Base-by-base conservation (phyloP, 2,113 vertebrate genomes). In the Prionailurus viverrinus region DNA sequence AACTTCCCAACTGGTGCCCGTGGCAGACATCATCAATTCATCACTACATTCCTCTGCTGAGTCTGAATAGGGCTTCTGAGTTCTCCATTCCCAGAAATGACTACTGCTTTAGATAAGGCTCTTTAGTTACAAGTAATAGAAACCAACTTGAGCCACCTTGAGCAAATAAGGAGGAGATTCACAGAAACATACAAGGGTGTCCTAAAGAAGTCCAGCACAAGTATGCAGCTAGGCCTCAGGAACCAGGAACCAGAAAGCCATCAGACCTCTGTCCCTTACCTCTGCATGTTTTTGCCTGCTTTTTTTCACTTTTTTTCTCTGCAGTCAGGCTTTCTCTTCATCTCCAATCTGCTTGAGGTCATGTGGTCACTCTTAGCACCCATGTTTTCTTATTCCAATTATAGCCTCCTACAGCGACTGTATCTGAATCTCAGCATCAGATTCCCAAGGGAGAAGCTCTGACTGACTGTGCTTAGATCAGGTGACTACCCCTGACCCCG, bases 91-190 rank as follows among this genome's bases (percentile, higher is more conserved):
- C 73, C 51, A 31, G 81, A 86, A 90, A 63, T 55, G 48, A 58
- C 27, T 55, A 80, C 45, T 63, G 61, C 25, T 83, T 73, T 83
- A 83, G 41, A 94, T 12, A 89, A 55, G 69, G 5, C 36, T 95
- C 39, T 65, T 95, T 21, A 55, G 27, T 31, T 81, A 81, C n/a
- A 83, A 68, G 63, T 81, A 76, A 76, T 65, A 76, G 82, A 96
- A 93, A 85, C 29, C 71, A 86, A 68, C 41, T n/a, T 76, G 66
- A 94, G 71, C 33, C 76, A 91, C 36, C 48, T 55, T 95, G 82
- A 96, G 65, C 41, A 96, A 86, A 86, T 68, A 87, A 89, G 19
- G 66, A 74, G 29, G 53, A 82, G 82, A 71, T 93, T 85, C 55
- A 71, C 21, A 80, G 31, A 66, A 91, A 66, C 25, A 58, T 71